phyloP scores from a whole-genome alignment of 2,888 invertebrate genomes.

The Volucella inanis region DNA sequence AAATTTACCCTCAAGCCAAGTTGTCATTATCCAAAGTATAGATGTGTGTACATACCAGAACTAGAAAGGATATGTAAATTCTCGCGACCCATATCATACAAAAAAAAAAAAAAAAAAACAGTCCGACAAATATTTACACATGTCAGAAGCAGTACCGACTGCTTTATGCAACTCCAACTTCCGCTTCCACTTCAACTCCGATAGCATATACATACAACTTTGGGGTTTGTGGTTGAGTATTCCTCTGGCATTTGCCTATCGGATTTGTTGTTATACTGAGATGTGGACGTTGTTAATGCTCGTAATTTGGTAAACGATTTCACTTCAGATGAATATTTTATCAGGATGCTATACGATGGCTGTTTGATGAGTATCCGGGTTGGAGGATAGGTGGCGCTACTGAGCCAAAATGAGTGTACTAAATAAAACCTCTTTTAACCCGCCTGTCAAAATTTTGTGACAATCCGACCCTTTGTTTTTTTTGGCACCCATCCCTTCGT shows the following conservation, averaged over 20 bases:
- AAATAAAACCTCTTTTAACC: too few relatives aligned
- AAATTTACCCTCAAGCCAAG: constrained; percentile 5
- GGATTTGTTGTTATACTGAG: background rate
- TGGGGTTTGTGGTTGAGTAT: background rate
- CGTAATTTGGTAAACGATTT: constrained; percentile 9
- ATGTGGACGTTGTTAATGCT: background rate
- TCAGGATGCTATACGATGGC: background rate
- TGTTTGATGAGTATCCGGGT: too few relatives aligned
- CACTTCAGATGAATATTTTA: background rate
- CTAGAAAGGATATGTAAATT: background rate
- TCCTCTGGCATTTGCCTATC: background rate
- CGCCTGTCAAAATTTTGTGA: too few relatives aligned
- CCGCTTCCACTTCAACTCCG: too few relatives aligned
- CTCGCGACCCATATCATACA: background rate
- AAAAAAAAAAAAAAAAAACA: background rate
- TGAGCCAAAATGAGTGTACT: too few relatives aligned
- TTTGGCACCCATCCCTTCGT: too few relatives aligned
- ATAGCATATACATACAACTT: background rate
- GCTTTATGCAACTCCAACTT: too few relatives aligned
- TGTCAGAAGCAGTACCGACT: background rate
- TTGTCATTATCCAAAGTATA: constrained; percentile 16
- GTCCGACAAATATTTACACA: constrained; percentile 8
- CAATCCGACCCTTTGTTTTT: too few relatives aligned
- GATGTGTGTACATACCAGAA: background rate
- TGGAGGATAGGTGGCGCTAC: too few relatives aligned